Conservation (phyloP, 2,888 invertebrate species). For the Euzetes globulus region DNA sequence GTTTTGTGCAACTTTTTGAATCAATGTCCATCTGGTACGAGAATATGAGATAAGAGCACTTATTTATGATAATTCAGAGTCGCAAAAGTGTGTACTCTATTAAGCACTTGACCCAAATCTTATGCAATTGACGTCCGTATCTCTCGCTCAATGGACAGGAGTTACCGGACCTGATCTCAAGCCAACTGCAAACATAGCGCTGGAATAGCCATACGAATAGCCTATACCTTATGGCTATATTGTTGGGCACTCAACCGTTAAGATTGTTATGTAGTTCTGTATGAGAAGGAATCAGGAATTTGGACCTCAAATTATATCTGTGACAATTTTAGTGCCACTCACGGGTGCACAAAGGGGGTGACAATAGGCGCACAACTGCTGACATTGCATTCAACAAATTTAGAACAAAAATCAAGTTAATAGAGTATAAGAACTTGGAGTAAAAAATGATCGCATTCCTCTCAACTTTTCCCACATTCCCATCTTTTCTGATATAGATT, state of each 20-base stretch:
- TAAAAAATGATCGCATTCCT: too few relatives aligned
- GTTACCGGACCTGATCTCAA: neutral
- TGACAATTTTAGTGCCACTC: neutral
- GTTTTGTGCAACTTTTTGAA: neutral
- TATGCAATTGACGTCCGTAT: neutral
- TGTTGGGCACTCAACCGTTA: neutral
- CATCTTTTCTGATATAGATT: too few relatives aligned
- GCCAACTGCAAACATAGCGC: neutral
- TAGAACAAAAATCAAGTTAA: too few relatives aligned
- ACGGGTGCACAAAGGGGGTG: neutral
- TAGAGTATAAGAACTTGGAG: too few relatives aligned
- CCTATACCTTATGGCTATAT: conserved; percentile 18
- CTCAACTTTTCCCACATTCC: too few relatives aligned
- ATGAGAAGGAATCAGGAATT: neutral
- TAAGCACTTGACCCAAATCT: conserved; percentile 17
- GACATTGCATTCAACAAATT: too few relatives aligned
- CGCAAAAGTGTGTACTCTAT: conserved; percentile 3
- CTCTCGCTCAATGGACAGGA: neutral
- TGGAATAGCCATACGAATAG: neutral
- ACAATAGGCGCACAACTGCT: too few relatives aligned
- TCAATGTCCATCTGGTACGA: conserved; percentile 18
- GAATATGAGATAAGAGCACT: neutral
- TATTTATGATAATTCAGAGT: conserved; percentile 9
- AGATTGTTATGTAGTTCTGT: neutral
- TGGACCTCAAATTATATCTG: neutral